Base-by-base conservation (phyloP, 1,140 invertebrate genomes). In the Platyscapa corneri region DNA sequence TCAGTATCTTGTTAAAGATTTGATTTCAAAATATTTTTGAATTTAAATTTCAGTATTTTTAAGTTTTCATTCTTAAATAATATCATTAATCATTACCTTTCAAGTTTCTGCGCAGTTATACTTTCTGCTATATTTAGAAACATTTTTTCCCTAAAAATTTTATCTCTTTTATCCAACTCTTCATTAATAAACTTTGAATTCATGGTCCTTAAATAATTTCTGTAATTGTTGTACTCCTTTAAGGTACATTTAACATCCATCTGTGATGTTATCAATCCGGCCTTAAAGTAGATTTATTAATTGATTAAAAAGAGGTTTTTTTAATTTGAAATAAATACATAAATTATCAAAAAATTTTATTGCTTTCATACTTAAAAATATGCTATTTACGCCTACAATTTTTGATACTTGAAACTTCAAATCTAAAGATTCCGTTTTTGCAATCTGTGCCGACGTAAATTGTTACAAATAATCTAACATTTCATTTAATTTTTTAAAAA, bases 151-250 rank as follows among this genome's bases (percentile, higher is more conserved):
- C 76, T 82, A 0, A 39, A 14, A 27, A 78, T 56, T 7, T 86
- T 60, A 53, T 86, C 88, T 23, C 60, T 86, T 77, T 86, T 86
- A 0, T 84, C 86, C 53, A 92, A 20, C 37, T 90, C 88, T 8
- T 85, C 82, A 64, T 86, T 88, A 20, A 93, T 85, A 34, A 78
- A 83, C 12, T 93, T 87, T 10, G 83, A 88, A 18, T 92, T 83
- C 37, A 93, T 10, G 49, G 89, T 90, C 67, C 88, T 90, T 78
- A 93, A 87, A 82, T 93, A 93, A 14, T 85, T 87, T 78, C 93
- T 90, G 30, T 93, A 93, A 34, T 86, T 85, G 39, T 94, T 94
- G 39, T 92, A 93, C 42, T 93, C 90, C 18, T 89, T 89, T 8
- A 91, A 72, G 0, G 89, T 90, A 83, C 93, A 94, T 23, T 88